These are phyloP conservation scores for Pao palembangensis DNA, from an alignment of 2,113 vertebrate species.

Conservation along the genomic window DNA sequence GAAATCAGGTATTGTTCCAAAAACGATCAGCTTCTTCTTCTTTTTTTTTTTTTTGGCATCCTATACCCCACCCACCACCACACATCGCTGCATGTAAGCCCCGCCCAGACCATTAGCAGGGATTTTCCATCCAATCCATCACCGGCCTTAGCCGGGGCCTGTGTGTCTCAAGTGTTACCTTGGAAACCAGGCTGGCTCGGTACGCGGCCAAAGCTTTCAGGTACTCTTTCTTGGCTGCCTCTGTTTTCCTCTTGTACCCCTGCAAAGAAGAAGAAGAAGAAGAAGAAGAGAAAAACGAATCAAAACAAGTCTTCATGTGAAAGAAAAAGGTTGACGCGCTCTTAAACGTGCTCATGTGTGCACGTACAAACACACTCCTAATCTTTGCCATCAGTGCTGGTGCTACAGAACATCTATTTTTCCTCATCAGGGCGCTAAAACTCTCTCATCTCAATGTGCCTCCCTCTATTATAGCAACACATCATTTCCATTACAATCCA, in stretches of 20 bases:
- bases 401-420: slow-evolving; percentile 71
- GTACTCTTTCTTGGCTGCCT: slow-evolving; percentile 99
- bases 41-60: slow-evolving; percentile 45
- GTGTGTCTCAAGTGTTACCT: slow-evolving; percentile 83
- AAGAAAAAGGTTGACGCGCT: slow-evolving; percentile 44
- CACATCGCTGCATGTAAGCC: slow-evolving; percentile 37
- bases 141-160: slow-evolving; percentile 62
- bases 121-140: slow-evolving; percentile 77
- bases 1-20: slow-evolving; percentile 67
- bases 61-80: slow-evolving; percentile 21
- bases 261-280: slow-evolving; percentile 68
- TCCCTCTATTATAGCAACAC: slow-evolving; percentile 63
- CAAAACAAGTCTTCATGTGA: slow-evolving; percentile 45
- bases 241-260: slow-evolving; percentile 98
- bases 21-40: slow-evolving; percentile 34
- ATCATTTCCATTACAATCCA: slow-evolving; percentile 74
- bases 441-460: slow-evolving; percentile 72
- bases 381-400: slow-evolving; percentile 64
- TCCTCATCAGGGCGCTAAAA: slow-evolving; percentile 69
- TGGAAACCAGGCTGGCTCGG: slow-evolving; percentile 98
- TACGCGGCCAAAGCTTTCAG: slow-evolving; percentile 97
- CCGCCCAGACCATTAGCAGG: slow-evolving; percentile 67
- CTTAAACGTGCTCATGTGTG: slow-evolving; percentile 17
- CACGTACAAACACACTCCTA: slow-evolving; percentile 21
- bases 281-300: slow-evolving; percentile 60